These are phyloP conservation scores for Brachionus manjavacas DNA, from an alignment of 1,140 invertebrate species.

Conservation along the genomic window DNA sequence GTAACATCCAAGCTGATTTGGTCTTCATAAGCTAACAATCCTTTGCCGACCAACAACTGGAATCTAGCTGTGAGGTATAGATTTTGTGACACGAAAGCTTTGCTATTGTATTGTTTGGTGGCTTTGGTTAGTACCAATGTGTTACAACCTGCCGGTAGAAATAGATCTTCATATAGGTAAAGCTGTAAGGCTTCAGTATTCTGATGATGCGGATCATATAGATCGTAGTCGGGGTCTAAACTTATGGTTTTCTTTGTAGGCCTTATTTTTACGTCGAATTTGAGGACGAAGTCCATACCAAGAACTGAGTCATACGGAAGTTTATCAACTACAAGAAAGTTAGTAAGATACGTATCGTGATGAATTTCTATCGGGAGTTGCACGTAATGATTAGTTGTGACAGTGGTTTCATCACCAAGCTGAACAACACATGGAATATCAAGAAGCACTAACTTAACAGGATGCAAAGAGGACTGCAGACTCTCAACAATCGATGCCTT, in stretches of 20 bases:
- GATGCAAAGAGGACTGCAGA: no score
- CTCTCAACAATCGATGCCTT: background rate
- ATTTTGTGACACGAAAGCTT: background rate
- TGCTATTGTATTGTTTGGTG: background rate
- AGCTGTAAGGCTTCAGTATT: background rate
- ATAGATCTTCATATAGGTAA: background rate
- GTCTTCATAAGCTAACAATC: background rate
- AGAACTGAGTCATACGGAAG: background rate
- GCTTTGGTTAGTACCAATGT: background rate
- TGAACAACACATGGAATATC: background rate
- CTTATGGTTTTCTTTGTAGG: background rate
- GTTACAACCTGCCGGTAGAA: background rate
- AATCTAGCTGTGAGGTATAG: background rate
- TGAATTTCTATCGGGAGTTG: background rate
- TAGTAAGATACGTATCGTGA: background rate
- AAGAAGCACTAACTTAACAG: background rate
- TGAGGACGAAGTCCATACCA: background rate
- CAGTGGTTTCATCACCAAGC: background rate
- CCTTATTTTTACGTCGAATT: slow-evolving; percentile 6
- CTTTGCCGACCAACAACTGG: background rate
- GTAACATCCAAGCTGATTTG: background rate
- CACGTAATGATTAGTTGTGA: background rate
- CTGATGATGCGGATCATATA: background rate
- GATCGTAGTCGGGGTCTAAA: background rate
- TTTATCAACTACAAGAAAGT: background rate